Evolutionary conservation across 2,888 invertebrate genomes (phyloP), one percentile per base, ranked within the genome.

Genomic region (Drosophila siamana): DNA sequence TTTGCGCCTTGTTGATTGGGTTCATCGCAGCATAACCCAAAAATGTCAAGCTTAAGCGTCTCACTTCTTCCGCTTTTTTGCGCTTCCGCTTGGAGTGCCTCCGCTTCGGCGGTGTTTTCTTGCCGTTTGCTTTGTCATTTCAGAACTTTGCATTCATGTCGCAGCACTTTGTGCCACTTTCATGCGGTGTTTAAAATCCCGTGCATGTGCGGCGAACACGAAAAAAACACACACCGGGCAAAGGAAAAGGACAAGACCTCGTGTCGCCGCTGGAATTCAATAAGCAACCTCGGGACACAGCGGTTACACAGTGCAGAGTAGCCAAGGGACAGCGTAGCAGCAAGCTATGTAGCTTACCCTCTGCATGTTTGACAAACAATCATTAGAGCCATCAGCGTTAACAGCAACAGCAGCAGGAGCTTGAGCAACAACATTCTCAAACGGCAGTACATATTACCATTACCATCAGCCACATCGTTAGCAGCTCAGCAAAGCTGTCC

Each of bases 121-220:
- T 61, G 57, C 47, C 69, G 64, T 83, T 81, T 80, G 72, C 74
- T 83, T 83, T 86, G 84, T 86, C 84, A 80, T 75, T 75, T 62
- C 19, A 78, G 65, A 74, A 69, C 82, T 85, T 78, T 71, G 77
- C 70, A 88, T 85, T 88, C 85, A 72, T 83, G 86, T 80, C 88
- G 84, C 64, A 77, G 54, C 71, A 61, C 47, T 62, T 55, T 69
- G 61, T 71, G 67, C 55, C 76, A 65, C 72, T 77, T 86, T 74
- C 69, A 67, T 86, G 80, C 74, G 84, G 78, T 70, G 77, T 88
- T 85, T 83, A 79, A 85, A 85, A 86, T 83, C 86, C 86, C 69
- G 78, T 80, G 66, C 80, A 86, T 80, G 84, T 83, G 54, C 82
- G 79, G 54, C 26, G 19, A 19, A 19, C 70, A 50, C 44, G 26